These are phyloP conservation scores for Calliphora vicina DNA, from an alignment of 1,140 invertebrate species.

Conservation along the genomic window DNA sequence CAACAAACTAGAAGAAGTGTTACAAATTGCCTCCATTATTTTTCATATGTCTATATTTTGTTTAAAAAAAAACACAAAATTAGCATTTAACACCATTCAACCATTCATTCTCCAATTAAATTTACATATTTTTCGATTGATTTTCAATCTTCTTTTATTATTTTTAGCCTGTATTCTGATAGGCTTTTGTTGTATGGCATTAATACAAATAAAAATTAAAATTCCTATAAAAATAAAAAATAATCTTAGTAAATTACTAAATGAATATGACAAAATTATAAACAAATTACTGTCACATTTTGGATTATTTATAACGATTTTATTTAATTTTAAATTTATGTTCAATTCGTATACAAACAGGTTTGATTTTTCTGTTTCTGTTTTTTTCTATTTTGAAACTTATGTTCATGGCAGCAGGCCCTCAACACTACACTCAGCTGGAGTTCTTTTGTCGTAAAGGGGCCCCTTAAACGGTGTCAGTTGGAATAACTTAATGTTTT, in stretches of 20 bases:
- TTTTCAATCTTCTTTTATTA: not conserved
- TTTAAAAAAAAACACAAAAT: not conserved
- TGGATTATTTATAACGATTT: not conserved
- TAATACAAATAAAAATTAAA: not conserved
- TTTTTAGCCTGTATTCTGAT: no score
- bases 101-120: not conserved
- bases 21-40: not conserved
- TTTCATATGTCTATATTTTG: not conserved
- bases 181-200: not conserved
- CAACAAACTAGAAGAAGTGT: not conserved
- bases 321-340: not conserved
- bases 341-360: not conserved
- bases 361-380: no score
- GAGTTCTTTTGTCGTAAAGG: not conserved
- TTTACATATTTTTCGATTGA: not conserved
- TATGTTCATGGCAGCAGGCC: not conserved
- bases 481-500: not conserved
- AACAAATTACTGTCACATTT: constrained; percentile 1
- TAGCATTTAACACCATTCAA: not conserved
- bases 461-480: not conserved
- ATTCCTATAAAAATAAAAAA: not conserved
- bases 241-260: not conserved
- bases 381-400: not conserved
- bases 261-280: not conserved
- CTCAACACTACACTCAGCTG: not conserved